Conservation (phyloP, 1,140 invertebrate species). For the Maconellicoccus hirsutus region DNA sequence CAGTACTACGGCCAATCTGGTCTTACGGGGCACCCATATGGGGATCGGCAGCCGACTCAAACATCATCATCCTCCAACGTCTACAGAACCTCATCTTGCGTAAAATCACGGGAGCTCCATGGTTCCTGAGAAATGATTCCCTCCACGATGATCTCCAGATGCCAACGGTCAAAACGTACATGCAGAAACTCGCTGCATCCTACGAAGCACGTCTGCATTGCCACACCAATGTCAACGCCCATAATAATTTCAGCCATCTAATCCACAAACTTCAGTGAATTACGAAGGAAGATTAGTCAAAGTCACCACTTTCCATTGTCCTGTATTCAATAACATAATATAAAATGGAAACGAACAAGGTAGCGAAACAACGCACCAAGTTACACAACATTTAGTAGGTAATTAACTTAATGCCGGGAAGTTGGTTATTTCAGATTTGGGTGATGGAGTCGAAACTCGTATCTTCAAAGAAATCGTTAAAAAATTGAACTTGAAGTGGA, state of each 20-base stretch:
- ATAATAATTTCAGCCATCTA: not conserved
- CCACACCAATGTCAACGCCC: too few species aligned
- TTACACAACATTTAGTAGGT: too few species aligned
- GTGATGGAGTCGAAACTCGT: slow-evolving; percentile 23
- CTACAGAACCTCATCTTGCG: slow-evolving; percentile 13
- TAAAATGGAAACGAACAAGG: not conserved
- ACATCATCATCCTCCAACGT: slow-evolving; percentile 29
- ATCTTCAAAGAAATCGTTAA: slow-evolving; percentile 24
- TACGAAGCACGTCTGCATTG: too few species aligned
- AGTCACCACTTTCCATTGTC: not conserved
- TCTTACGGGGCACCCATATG: slow-evolving; percentile 33
- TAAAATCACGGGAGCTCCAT: slow-evolving; percentile 9
- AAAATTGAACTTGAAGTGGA: slow-evolving; percentile 20
- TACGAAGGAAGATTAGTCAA: not conserved
- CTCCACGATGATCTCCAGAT: too few species aligned
- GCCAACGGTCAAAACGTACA: too few species aligned
- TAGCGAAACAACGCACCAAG: too few species aligned
- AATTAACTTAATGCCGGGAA: not conserved
- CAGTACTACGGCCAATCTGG: slow-evolving; percentile 33
- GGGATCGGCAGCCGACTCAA: slow-evolving; percentile 31
- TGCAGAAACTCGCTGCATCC: too few species aligned
- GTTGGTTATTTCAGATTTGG: slow-evolving; percentile 3
- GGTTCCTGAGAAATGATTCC: not conserved
- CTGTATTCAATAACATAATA: not conserved
- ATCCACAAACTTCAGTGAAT: not conserved